Evolutionary conservation across 2,888 invertebrate species (phyloP).

Genomic region (Tiliacea citrago): DNA sequence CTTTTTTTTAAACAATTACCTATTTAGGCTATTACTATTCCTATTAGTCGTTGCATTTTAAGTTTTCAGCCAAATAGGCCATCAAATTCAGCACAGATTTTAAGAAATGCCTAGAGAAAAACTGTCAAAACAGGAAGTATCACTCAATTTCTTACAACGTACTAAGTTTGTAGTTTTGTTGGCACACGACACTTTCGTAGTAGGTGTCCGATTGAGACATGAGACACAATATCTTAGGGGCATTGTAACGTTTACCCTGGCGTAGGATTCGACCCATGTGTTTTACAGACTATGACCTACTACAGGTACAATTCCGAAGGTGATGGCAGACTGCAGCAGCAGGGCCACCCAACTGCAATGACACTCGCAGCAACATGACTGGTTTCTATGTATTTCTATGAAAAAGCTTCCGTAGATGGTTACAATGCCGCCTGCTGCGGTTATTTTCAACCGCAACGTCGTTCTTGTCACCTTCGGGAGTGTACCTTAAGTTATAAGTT

Average conservation of each 20-base stretch:
- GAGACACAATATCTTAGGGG: constrained; percentile 6
- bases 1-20: neutral
- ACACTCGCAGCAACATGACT: too few species aligned
- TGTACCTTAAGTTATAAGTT: too few species aligned
- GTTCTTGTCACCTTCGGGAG: too few species aligned
- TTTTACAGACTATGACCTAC: neutral
- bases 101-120: constrained; percentile 2
- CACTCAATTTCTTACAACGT: neutral
- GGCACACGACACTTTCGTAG: constrained; percentile 18
- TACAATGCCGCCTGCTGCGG: too few species aligned
- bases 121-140: constrained; percentile 18
- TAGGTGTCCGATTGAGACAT: constrained; percentile 8
- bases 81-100: constrained; percentile 11
- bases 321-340: neutral
- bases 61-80: constrained; percentile 36
- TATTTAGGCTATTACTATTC: too few species aligned
- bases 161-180: constrained; percentile 18
- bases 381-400: too few species aligned
- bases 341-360: neutral
- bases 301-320: neutral
- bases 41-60: neutral
- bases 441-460: too few species aligned
- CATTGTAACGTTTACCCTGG: constrained; percentile 23
- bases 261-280: neutral
- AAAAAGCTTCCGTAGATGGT: too few species aligned